Evolutionary conservation across 2,113 vertebrate genomes (phyloP).

Genomic region (Actenoides lindsayi): DNA sequence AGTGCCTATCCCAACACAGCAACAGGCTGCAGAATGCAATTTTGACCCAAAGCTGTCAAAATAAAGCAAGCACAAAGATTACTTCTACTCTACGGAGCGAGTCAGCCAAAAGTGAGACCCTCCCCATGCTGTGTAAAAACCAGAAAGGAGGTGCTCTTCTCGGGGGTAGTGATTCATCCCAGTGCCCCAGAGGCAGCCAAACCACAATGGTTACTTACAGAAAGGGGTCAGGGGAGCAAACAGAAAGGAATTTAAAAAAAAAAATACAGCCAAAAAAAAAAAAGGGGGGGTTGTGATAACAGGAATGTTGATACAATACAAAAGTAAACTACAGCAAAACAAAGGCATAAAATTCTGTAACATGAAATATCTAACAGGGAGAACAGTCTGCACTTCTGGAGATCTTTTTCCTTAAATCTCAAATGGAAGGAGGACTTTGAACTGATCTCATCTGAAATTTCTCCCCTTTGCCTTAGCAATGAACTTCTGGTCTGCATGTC

Average conservation of each 20-base stretch:
- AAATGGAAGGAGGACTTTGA: not conserved
- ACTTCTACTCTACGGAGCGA: not conserved
- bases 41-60: not conserved
- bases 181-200: conserved; percentile 22
- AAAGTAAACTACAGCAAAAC: conserved; percentile 8
- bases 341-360: not conserved
- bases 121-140: not conserved
- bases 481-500: not conserved
- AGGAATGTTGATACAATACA: not conserved
- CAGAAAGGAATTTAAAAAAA: not conserved
- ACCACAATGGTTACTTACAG: conserved; percentile 37
- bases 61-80: not conserved
- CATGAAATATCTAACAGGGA: not conserved
- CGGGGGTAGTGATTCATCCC: conserved; percentile 28
- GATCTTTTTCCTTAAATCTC: not conserved
- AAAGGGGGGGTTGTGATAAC: not conserved
- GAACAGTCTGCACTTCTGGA: not conserved
- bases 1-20: not conserved
- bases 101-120: not conserved
- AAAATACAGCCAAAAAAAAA: not conserved
- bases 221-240: conserved; percentile 34
- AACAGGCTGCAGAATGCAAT: fast-evolving
- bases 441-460: not conserved
- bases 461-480: not conserved
- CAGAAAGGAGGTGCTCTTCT: not conserved